Percentiles rank a stretch among this genome's conserved stretches.
phyloP scores from a whole-genome alignment of 1,140 invertebrate species.

The Reticulitermes speratus region DNA sequence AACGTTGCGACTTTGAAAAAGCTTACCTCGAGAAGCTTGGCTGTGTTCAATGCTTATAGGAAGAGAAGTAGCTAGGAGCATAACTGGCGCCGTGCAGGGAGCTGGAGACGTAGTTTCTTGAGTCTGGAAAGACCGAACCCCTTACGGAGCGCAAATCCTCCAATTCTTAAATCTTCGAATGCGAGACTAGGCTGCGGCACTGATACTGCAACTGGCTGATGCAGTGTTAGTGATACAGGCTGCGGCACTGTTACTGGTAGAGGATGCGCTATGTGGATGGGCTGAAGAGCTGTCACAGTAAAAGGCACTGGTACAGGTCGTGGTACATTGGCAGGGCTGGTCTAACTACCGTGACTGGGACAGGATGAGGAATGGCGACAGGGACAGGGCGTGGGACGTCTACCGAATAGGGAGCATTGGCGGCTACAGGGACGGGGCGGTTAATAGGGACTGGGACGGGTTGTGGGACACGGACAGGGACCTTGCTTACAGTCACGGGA shows the following conservation, averaged over 20 bases:
- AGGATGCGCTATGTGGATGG: background rate
- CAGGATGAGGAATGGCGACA: background rate
- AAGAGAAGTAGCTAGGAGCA: background rate
- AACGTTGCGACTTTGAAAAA: no score
- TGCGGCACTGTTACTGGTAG: background rate
- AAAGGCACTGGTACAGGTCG: background rate
- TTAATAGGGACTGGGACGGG: background rate
- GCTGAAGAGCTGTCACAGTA: no score
- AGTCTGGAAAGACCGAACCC: background rate
- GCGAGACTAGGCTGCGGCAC: background rate
- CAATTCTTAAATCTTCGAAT: background rate
- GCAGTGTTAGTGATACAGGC: background rate
- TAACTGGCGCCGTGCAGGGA: background rate
- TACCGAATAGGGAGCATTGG: background rate
- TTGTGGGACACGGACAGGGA: background rate
- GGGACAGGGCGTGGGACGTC: background rate
- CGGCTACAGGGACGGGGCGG: background rate
- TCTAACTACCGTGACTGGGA: background rate
- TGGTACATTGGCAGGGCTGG: background rate
- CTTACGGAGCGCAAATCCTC: background rate
- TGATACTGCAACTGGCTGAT: background rate
- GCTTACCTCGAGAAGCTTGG: no score
- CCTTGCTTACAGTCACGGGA: background rate
- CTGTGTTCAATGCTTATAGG: background rate
- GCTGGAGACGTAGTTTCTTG: no score